These are phyloP conservation scores for Sturmia bella DNA, from an alignment of 2,888 invertebrate genomes.

Conservation along the genomic window DNA sequence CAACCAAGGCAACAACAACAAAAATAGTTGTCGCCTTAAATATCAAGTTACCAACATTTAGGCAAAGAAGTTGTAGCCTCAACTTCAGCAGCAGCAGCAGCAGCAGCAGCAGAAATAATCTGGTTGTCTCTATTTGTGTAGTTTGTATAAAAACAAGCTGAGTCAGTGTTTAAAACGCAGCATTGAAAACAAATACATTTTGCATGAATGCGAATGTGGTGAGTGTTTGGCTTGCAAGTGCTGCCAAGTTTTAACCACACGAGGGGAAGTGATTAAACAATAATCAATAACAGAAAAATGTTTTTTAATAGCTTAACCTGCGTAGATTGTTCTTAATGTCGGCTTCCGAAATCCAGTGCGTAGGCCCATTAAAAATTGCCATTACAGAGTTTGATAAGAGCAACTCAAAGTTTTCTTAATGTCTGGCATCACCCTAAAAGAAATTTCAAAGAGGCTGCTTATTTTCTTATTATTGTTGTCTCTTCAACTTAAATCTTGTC, in stretches of 20 bases:
- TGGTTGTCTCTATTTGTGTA: conserved; percentile 35
- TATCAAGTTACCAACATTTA: conserved; percentile 61
- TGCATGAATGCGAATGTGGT: not conserved
- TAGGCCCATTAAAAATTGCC: too few relatives aligned
- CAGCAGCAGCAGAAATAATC: conserved; percentile 29
- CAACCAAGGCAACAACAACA: not conserved
- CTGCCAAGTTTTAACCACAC: not conserved
- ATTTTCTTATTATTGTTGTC: conserved; percentile 33
- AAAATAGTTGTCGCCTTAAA: conserved; percentile 52
- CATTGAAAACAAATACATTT: conserved; percentile 1
- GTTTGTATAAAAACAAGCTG: conserved; percentile 33
- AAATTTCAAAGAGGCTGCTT: conserved; percentile 15
- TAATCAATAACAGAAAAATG: too few relatives aligned
- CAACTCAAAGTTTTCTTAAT: too few relatives aligned
- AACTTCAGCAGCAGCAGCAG: not conserved
- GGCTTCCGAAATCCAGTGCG: too few relatives aligned
- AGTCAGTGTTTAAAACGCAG: conserved; percentile 24
- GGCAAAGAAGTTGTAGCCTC: conserved; percentile 45
- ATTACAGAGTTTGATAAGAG: too few relatives aligned
- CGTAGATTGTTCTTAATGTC: too few relatives aligned
- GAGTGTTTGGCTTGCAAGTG: not conserved
- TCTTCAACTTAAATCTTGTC: conserved; percentile 35
- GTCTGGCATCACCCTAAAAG: not conserved
- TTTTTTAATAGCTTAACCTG: too few relatives aligned
- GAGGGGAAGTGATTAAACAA: too few relatives aligned